phyloP scores from a whole-genome alignment of 1,140 invertebrate genomes.

The Ips typographus region DNA sequence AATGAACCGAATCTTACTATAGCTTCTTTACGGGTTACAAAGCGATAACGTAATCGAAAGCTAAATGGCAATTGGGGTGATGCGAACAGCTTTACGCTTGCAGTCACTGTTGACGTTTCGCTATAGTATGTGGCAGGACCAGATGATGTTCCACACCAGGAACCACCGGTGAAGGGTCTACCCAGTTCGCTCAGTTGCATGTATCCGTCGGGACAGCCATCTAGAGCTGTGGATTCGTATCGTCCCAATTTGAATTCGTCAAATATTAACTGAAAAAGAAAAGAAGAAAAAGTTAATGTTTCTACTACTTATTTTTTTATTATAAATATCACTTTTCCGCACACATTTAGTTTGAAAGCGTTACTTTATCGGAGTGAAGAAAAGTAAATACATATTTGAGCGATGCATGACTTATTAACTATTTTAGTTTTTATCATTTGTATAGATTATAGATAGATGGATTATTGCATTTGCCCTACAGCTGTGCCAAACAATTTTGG shows the following conservation, averaged over 20 bases:
- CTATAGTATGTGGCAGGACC: slow-evolving; percentile 81
- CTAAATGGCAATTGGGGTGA: slow-evolving; percentile 67
- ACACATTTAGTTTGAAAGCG: too few species aligned
- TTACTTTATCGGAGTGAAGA: too few species aligned
- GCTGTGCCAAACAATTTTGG: too few species aligned
- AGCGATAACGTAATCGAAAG: slow-evolving; percentile 76
- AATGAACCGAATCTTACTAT: slow-evolving; percentile 74
- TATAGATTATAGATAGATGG: too few species aligned
- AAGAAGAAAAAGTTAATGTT: not conserved
- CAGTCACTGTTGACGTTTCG: slow-evolving; percentile 79
- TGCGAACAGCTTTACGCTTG: slow-evolving; percentile 71
- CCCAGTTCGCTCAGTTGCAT: slow-evolving; percentile 81
- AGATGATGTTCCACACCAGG: slow-evolving; percentile 77
- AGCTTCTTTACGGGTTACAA: slow-evolving; percentile 71
- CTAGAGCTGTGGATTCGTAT: slow-evolving; percentile 66
- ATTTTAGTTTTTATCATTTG: too few species aligned
- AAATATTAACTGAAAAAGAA: slow-evolving; percentile 69
- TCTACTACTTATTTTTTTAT: not conserved
- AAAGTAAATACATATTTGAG: too few species aligned
- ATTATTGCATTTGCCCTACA: too few species aligned
- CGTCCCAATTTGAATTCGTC: slow-evolving; percentile 80
- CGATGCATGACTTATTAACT: too few species aligned
- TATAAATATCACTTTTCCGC: too few species aligned
- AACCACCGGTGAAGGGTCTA: slow-evolving; percentile 78
- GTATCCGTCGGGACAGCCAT: slow-evolving; percentile 78